Evolutionary conservation across 2,113 vertebrate genomes (phyloP).

Genomic region (Casuarius casuarius): DNA sequence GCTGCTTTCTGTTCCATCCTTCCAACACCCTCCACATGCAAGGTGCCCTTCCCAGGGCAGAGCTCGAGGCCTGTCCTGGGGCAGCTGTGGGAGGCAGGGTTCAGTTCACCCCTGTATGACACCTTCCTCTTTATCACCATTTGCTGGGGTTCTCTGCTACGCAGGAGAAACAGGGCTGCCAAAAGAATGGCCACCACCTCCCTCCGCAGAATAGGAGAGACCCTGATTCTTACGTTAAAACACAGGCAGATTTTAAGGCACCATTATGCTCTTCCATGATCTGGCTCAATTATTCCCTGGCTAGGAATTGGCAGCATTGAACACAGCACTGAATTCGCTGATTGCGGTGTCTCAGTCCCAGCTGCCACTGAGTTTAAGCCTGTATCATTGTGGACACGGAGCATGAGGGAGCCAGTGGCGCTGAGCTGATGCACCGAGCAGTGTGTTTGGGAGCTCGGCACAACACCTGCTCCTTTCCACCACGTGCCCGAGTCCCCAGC

Average conservation of each 20-base stretch:
- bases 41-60: neutral
- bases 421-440: neutral
- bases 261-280: fast-evolving
- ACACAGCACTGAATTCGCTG: neutral
- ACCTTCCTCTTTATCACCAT: fast-evolving
- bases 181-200: neutral
- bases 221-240: neutral
- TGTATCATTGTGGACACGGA: neutral
- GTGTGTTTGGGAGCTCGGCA: too few species aligned
- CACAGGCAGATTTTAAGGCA: neutral
- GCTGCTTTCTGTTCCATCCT: neutral
- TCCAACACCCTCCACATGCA: fast-evolving
- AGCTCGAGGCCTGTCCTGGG: neutral
- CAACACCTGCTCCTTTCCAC: too few species aligned
- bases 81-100: neutral
- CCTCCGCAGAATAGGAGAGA: neutral
- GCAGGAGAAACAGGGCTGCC: neutral
- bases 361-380: neutral
- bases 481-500: neutral
- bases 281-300: neutral
- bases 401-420: neutral
- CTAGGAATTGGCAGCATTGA: neutral
- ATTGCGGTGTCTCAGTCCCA: neutral
- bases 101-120: fast-evolving
- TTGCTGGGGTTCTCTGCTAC: neutral